These are phyloP conservation scores for Carapus acus DNA, from an alignment of 2,797 vertebrate species.

Conservation along the genomic window DNA sequence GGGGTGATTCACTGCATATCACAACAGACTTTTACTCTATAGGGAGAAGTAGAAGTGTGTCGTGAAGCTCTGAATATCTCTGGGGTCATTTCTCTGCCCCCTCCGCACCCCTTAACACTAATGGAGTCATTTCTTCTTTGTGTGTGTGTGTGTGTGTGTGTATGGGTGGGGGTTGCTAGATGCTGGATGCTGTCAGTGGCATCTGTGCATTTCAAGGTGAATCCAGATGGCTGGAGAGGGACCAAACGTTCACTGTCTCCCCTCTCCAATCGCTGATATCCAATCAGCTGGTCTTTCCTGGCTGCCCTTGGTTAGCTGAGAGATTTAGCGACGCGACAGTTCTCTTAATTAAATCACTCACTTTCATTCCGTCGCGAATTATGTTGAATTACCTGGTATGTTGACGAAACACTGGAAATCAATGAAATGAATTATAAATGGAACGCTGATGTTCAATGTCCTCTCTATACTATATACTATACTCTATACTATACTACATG, in stretches of 20 bases:
- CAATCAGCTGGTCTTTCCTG: constrained; percentile 6
- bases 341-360: constrained; percentile 6
- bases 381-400: not conserved
- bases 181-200: not conserved
- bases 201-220: constrained; percentile 23
- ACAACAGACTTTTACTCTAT: no score
- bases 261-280: constrained; percentile 9
- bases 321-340: constrained; percentile 6
- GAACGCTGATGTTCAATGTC: no score
- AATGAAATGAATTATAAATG: no score
- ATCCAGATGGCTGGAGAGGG: constrained; percentile 41
- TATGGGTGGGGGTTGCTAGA: not conserved
- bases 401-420: no score
- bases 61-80: no score
- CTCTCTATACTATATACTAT: no score
- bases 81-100: no score
- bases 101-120: no score
- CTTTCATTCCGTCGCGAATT: not conserved
- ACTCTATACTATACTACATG: no score
- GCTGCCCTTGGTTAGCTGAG: constrained; percentile 7
- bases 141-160: not conserved
- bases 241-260: constrained; percentile 6
- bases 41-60: no score
- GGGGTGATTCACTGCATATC: no score
- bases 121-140: not conserved